phyloP scores from a whole-genome alignment of 1,140 invertebrate genomes.

The Meteorus sp. region DNA sequence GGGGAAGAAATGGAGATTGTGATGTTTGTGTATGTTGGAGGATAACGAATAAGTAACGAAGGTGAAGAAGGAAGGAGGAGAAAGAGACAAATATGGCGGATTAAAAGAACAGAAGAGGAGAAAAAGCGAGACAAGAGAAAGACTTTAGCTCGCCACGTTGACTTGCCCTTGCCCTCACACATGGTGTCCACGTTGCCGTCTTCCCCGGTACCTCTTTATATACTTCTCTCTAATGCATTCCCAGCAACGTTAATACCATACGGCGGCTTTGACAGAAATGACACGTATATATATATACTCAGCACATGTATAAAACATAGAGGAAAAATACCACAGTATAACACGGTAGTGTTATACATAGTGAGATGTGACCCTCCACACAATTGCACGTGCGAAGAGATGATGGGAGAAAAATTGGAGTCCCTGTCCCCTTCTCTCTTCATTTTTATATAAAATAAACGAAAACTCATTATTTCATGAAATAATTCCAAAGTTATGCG shows the following conservation, averaged over 20 bases:
- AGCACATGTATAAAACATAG: not conserved
- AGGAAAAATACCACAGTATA: too few relatives aligned
- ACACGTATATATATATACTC: too few relatives aligned
- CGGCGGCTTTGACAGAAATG: too few relatives aligned
- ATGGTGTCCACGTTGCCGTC: conserved; percentile 56
- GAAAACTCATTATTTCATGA: too few relatives aligned
- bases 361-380: not conserved
- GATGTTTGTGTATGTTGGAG: conserved; percentile 8
- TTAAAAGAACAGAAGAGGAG: conserved; percentile 6
- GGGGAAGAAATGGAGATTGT: too few relatives aligned
- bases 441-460: not conserved
- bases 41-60: too few relatives aligned
- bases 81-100: not conserved
- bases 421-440: not conserved
- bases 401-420: too few relatives aligned
- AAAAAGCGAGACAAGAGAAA: not conserved
- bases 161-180: conserved; percentile 37
- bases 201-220: conserved; percentile 31
- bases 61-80: not conserved
- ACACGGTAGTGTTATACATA: not conserved
- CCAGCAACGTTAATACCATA: conserved; percentile 44
- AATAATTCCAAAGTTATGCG: too few relatives aligned
- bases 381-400: not conserved
- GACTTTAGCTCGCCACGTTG: not conserved
- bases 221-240: conserved; percentile 53